These are phyloP conservation scores for Gallinago paraguaiae DNA, from an alignment of 2,113 vertebrate species.

Conservation along the genomic window DNA sequence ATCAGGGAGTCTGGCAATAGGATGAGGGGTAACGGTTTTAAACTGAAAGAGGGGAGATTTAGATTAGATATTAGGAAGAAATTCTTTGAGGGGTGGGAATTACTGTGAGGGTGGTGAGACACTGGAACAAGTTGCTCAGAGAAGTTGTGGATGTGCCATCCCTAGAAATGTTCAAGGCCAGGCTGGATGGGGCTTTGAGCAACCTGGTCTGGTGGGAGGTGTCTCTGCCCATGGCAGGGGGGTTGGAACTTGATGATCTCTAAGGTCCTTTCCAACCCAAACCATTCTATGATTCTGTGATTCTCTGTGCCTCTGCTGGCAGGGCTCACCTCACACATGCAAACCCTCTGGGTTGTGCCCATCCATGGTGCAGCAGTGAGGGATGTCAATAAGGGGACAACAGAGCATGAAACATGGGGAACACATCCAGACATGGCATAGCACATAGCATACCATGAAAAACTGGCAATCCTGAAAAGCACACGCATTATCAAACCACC, in stretches of 20 bases:
- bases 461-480: neutral
- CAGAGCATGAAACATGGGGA: neutral
- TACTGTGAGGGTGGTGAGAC: neutral
- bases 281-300: neutral
- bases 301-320: fast-evolving
- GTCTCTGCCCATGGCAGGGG: neutral
- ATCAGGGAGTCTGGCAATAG: neutral
- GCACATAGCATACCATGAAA: neutral
- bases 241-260: neutral
- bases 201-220: neutral
- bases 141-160: neutral
- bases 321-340: fast-evolving
- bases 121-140: neutral
- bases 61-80: neutral
- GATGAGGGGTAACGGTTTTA: neutral
- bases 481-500: neutral
- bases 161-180: neutral
- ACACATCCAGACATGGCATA: neutral
- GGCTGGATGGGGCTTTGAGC: neutral
- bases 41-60: neutral
- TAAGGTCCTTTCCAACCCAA: neutral
- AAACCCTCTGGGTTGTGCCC: neutral
- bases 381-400: neutral
- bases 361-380: fast-evolving
- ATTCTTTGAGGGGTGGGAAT: neutral